Conservation (phyloP, 2,797 vertebrate genomes). For the Takifugu ocellatus region DNA sequence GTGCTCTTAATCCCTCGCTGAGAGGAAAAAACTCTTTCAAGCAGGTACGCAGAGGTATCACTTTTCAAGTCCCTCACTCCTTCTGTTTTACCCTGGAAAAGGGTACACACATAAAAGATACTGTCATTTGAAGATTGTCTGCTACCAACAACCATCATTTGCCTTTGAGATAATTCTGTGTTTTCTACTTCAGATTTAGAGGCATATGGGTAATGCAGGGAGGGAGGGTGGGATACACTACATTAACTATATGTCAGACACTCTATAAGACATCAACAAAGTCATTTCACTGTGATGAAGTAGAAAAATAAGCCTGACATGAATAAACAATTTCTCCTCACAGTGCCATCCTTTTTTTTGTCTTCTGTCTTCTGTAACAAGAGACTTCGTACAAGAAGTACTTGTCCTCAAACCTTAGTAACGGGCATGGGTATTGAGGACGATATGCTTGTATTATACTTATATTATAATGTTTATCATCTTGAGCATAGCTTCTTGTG, state of each 20-base stretch:
- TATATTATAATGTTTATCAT: constrained; percentile 4
- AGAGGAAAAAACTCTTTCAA: constrained; percentile 65
- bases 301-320: constrained; percentile 34
- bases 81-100: constrained; percentile 67
- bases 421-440: constrained; percentile 14
- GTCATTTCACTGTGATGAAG: constrained; percentile 49
- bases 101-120: constrained; percentile 62
- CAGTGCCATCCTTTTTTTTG: constrained; percentile 35
- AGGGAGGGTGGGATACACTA: constrained; percentile 55
- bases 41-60: constrained; percentile 68
- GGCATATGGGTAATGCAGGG: constrained; percentile 57
- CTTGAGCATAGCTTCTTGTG: not conserved
- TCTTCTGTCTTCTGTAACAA: constrained; percentile 21
- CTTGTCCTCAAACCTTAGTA: constrained; percentile 19
- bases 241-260: constrained; percentile 69
- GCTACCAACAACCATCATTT: constrained; percentile 70
- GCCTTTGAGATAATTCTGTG: constrained; percentile 72
- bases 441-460: not conserved
- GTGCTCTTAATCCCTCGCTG: constrained; percentile 68
- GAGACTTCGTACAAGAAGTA: no score
- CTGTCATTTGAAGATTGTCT: constrained; percentile 68
- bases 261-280: constrained; percentile 60
- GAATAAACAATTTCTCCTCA: constrained; percentile 55
- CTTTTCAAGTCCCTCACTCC: constrained; percentile 70
- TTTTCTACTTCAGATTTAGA: constrained; percentile 64